These are phyloP conservation scores for Clarias gariepinus DNA, from an alignment of 2,113 vertebrate species.

Conservation along the genomic window DNA sequence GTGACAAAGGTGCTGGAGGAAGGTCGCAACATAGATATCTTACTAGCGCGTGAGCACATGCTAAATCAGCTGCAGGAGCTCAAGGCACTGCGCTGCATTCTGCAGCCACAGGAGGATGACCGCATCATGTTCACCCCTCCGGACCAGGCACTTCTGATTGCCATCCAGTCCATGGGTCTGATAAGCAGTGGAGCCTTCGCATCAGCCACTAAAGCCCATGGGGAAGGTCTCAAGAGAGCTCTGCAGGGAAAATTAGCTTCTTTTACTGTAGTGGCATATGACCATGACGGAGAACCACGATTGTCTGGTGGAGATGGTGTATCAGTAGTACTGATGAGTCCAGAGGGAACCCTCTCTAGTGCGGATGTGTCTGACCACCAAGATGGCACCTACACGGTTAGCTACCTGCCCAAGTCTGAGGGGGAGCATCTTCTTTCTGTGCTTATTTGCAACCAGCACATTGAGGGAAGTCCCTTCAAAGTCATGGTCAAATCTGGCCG, in stretches of 20 bases:
- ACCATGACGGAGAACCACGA: conserved; percentile 92
- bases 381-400: conserved; percentile 89
- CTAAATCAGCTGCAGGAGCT: conserved; percentile 95
- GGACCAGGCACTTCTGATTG: conserved; percentile 89
- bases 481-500: conserved; percentile 91
- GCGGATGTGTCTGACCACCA: conserved; percentile 90
- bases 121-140: conserved; percentile 95
- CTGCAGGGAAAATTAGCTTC: conserved; percentile 92
- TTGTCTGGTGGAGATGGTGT: conserved; percentile 90
- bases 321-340: conserved; percentile 83
- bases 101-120: conserved; percentile 95
- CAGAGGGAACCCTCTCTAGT: conserved; percentile 83
- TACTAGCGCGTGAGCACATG: conserved; percentile 93
- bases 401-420: conserved; percentile 90
- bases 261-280: conserved; percentile 92
- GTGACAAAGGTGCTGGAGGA: conserved; percentile 95
- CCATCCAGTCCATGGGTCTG: conserved; percentile 93
- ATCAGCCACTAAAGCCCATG: conserved; percentile 90
- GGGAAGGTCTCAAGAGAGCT: conserved; percentile 88
- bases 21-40: conserved; percentile 88
- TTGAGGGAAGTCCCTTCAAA: conserved; percentile 96
- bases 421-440: conserved; percentile 94
- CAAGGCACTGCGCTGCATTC: conserved; percentile 85
- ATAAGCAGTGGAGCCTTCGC: conserved; percentile 96
- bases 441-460: conserved; percentile 94